Conservation (phyloP, 2,888 invertebrate genomes). For the Microplitis deprimator region DNA sequence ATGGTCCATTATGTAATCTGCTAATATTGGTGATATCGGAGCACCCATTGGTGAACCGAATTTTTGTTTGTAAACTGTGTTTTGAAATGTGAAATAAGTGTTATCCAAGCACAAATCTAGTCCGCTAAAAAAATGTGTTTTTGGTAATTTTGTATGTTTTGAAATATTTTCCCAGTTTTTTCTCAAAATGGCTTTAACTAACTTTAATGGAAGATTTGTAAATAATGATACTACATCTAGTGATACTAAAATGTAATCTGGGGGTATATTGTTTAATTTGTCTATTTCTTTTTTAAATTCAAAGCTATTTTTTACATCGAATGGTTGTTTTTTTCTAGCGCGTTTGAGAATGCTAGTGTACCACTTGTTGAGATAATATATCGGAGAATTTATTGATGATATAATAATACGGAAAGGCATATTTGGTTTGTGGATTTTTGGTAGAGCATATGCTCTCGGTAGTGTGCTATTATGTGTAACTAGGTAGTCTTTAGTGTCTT, state of each 20-base stretch:
- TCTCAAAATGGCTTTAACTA: neutral
- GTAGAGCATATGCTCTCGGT: neutral
- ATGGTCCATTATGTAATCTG: neutral
- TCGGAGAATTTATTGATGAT: neutral
- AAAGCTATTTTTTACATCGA: neutral
- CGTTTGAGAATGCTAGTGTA: neutral
- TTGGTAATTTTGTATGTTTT: neutral
- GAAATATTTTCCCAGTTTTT: neutral
- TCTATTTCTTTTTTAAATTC: neutral
- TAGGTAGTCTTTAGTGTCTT: no score
- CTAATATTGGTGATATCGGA: neutral
- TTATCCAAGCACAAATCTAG: neutral
- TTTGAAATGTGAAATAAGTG: neutral
- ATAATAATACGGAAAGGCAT: neutral
- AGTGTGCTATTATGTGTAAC: neutral
- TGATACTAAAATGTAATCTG: neutral
- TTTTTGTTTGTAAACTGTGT: neutral
- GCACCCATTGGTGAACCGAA: neutral
- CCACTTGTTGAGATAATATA: neutral
- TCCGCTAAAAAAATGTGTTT: neutral
- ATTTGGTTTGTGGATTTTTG: neutral
- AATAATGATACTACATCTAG: neutral
- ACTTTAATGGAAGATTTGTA: neutral
- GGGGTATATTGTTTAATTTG: neutral
- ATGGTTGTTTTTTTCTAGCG: neutral